Conservation (phyloP, 2,888 invertebrate species). For the Stegophylla sp. region DNA sequence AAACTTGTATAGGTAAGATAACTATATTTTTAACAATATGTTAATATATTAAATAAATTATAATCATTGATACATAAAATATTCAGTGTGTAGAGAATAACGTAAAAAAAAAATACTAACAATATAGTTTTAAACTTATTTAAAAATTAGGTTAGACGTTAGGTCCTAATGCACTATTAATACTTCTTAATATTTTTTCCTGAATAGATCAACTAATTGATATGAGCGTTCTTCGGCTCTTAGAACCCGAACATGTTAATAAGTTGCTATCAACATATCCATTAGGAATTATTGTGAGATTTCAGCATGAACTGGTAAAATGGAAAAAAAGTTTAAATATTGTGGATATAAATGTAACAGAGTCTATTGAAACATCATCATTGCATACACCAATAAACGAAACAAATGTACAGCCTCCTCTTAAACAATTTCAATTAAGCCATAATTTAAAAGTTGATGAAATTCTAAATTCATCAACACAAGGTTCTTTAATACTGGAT, state of each 20-base stretch:
- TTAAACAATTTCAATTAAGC: not conserved
- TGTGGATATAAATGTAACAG: not conserved
- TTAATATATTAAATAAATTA: no score
- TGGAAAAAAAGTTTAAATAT: not conserved
- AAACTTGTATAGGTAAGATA: not conserved
- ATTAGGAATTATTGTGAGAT: not conserved
- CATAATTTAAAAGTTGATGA: slow-evolving; percentile 1
- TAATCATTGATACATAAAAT: no score
- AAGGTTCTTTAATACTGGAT: not conserved
- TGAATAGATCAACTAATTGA: not conserved
- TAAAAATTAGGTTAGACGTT: no score
- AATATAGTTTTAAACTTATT: no score
- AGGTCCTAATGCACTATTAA: no score
- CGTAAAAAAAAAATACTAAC: no score
- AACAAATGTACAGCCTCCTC: not conserved
- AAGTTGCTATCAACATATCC: not conserved
- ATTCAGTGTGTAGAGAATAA: no score
- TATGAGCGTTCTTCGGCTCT: not conserved
- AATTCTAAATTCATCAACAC: not conserved
- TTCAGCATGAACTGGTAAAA: not conserved
- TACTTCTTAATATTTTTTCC: not conserved
- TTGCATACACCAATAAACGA: not conserved
- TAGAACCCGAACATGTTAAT: not conserved
- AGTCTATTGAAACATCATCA: not conserved
- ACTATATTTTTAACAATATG: not conserved